Conservation (phyloP, 2,797 vertebrate species). For the Sebastes jordani region DNA sequence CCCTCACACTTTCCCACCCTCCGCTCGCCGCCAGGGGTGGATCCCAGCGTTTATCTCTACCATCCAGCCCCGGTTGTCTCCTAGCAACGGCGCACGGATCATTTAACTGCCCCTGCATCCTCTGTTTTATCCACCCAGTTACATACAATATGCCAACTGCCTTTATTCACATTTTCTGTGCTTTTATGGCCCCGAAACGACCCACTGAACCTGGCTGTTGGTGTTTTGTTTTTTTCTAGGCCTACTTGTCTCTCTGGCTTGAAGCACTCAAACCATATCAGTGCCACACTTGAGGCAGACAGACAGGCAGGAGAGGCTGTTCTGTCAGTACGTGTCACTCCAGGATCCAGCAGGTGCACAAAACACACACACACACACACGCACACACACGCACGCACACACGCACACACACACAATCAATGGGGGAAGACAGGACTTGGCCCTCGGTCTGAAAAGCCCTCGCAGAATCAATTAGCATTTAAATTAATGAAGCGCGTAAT, state of each 20-base stretch:
- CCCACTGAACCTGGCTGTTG: neutral
- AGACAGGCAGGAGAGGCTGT: constrained; percentile 72
- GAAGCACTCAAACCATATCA: constrained; percentile 67
- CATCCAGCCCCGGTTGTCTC: constrained; percentile 90
- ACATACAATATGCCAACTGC: constrained; percentile 46
- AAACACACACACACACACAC: constrained; percentile 40
- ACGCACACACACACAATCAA: constrained; percentile 47
- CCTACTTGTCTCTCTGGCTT: constrained; percentile 34
- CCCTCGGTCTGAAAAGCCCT: constrained; percentile 70
- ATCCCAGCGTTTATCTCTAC: constrained; percentile 91
- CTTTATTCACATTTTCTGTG: constrained; percentile 42
- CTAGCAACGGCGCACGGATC: constrained; percentile 90
- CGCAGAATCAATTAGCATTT: constrained; percentile 83
- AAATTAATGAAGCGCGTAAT: constrained; percentile 82
- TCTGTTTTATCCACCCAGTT: constrained; percentile 54
- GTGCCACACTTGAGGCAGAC: constrained; percentile 66
- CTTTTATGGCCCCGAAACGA: constrained; percentile 32
- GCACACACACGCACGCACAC: constrained; percentile 24
- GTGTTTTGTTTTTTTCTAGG: neutral
- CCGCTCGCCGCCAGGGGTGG: constrained; percentile 80
- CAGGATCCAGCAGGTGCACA: constrained; percentile 68
- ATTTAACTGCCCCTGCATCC: constrained; percentile 77
- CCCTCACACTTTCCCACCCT: constrained; percentile 49
- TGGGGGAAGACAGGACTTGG: constrained; percentile 59
- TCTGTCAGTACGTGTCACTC: constrained; percentile 68